Evolutionary conservation across 1,140 invertebrate genomes (phyloP).

Genomic region (Bombus haemorrhoidalis): DNA sequence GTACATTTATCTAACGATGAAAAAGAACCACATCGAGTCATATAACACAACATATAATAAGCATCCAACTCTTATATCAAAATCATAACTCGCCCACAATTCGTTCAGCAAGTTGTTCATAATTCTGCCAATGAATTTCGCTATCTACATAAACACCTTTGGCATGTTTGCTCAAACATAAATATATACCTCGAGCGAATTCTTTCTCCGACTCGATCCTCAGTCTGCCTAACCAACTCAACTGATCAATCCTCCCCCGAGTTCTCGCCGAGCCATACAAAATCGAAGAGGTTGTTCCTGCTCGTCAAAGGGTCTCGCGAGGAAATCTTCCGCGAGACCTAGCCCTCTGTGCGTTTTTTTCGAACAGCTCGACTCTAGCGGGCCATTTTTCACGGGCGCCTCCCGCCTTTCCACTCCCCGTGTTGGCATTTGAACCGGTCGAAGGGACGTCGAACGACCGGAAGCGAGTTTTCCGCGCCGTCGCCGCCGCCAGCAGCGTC

Average conservation of each 20-base stretch:
- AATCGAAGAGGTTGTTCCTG: not conserved
- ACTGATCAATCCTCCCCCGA: not conserved
- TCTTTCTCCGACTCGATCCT: not conserved
- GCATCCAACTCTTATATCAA: not conserved
- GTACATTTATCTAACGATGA: too few species aligned
- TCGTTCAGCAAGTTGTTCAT: not conserved
- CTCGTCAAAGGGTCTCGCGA: conserved; percentile 15
- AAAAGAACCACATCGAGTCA: too few species aligned
- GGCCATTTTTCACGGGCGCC: conserved; percentile 48
- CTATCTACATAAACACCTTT: not conserved
- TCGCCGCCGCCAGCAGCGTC: conserved; percentile 64
- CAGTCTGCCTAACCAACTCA: not conserved
- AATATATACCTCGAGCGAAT: not conserved
- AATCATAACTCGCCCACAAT: not conserved
- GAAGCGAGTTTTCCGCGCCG: conserved; percentile 74
- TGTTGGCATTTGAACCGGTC: conserved; percentile 65
- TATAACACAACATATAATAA: too few species aligned
- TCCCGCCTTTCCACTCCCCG: conserved; percentile 18
- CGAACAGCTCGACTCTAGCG: not conserved
- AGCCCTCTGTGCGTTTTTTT: not conserved
- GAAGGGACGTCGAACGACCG: conserved; percentile 67
- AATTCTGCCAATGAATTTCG: not conserved
- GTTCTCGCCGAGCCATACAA: not conserved
- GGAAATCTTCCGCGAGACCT: not conserved
- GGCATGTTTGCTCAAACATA: not conserved